These are phyloP conservation scores for Lutjanus campechanus DNA, from an alignment of 2,797 vertebrate genomes.

Conservation along the genomic window DNA sequence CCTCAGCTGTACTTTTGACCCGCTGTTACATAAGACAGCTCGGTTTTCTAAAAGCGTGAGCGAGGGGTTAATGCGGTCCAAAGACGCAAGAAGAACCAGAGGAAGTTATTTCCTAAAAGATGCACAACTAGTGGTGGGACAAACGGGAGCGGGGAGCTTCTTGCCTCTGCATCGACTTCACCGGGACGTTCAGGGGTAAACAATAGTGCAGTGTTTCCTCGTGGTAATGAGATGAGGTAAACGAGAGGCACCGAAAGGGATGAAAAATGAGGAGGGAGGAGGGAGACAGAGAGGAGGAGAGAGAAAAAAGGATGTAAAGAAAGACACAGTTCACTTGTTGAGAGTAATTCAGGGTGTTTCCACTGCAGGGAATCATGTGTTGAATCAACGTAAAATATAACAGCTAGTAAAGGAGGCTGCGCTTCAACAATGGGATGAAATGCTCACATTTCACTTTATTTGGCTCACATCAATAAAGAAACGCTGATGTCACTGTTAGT, in stretches of 20 bases:
- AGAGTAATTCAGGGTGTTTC: background rate
- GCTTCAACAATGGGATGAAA: too few relatives aligned
- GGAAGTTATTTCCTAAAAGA: constrained; percentile 39
- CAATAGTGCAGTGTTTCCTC: constrained; percentile 81
- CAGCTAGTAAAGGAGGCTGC: too few relatives aligned
- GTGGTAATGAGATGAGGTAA: constrained; percentile 68
- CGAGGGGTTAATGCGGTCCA: constrained; percentile 33
- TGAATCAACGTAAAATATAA: background rate
- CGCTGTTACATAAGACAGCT: constrained; percentile 63
- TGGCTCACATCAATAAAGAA: too few relatives aligned
- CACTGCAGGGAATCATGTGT: background rate
- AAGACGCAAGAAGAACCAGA: constrained; percentile 12
- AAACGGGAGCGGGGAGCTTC: constrained; percentile 39
- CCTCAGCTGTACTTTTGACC: constrained; percentile 73
- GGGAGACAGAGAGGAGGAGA: background rate
- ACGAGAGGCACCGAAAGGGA: constrained; percentile 46
- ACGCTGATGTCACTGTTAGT: too few relatives aligned
- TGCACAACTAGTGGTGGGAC: constrained; percentile 20
- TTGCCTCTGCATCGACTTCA: constrained; percentile 66
- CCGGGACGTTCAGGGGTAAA: constrained; percentile 65
- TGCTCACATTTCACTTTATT: too few relatives aligned
- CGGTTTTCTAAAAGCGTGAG: constrained; percentile 49
- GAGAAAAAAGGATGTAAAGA: background rate
- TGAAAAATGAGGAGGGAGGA: constrained; percentile 3
- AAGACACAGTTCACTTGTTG: constrained; percentile 3